Conservation (phyloP, 2,888 invertebrate genomes). For the Mellilla xanthometata region DNA sequence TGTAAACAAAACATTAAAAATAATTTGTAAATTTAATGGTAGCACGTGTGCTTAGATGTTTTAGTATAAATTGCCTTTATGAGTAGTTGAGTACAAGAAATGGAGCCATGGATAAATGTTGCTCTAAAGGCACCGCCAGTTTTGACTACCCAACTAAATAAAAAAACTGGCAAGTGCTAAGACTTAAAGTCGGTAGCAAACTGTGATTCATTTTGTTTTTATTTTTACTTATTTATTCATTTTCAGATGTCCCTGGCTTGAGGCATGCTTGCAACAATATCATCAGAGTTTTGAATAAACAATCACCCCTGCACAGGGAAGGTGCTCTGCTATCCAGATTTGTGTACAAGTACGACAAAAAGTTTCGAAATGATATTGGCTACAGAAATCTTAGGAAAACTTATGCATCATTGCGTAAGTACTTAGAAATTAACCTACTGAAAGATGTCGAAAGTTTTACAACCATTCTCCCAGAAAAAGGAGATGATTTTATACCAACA, state of each 20-base stretch:
- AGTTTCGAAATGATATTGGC: conserved; percentile 83
- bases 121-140: conserved; percentile 15
- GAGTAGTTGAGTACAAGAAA: too few species aligned
- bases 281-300: conserved; percentile 56
- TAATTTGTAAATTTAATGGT: too few species aligned
- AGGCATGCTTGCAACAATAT: conserved; percentile 50
- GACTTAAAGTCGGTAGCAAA: not conserved
- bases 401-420: conserved; percentile 75
- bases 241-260: conserved; percentile 58
- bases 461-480: conserved; percentile 51
- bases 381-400: conserved; percentile 79
- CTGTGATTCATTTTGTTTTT: too few species aligned
- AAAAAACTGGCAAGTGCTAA: conserved; percentile 8
- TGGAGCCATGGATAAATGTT: conserved; percentile 20
- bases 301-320: conserved; percentile 77
- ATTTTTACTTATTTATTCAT: too few species aligned
- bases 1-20: too few species aligned
- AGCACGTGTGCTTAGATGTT: too few species aligned
- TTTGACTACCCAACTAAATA: conserved; percentile 9
- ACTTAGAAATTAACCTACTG: conserved; percentile 66
- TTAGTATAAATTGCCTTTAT: too few species aligned
- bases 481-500: conserved; percentile 73
- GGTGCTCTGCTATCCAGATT: conserved; percentile 80
- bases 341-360: conserved; percentile 82
- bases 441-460: conserved; percentile 66